These are phyloP conservation scores for Digitonthophagus gazella DNA, from an alignment of 2,888 invertebrate genomes.

Conservation along the genomic window DNA sequence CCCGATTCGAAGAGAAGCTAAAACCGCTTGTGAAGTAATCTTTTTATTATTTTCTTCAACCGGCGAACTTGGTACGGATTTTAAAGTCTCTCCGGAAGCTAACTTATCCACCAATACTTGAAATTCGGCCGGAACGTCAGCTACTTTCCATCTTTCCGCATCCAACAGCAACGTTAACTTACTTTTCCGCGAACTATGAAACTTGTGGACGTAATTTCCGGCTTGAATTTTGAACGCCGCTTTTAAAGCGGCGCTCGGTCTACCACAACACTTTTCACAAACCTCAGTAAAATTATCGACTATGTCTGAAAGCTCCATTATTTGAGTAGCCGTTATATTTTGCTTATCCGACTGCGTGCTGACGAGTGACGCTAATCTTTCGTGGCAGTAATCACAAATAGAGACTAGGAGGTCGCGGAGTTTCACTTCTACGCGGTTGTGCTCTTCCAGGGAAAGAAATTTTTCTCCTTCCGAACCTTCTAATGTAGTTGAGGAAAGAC, in stretches of 20 bases:
- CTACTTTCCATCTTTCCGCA: slow-evolving; percentile 90
- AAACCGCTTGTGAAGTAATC: slow-evolving; percentile 36
- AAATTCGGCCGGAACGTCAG: slow-evolving; percentile 86
- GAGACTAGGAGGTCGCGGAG: slow-evolving; percentile 74
- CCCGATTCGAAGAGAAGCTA: slow-evolving; percentile 39
- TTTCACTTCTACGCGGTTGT: slow-evolving; percentile 66
- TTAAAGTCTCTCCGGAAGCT: slow-evolving; percentile 50
- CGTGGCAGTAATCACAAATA: slow-evolving; percentile 91
- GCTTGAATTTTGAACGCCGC: slow-evolving; percentile 85
- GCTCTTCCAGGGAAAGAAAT: slow-evolving; percentile 68
- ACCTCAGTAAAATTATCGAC: slow-evolving; percentile 77
- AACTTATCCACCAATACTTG: slow-evolving; percentile 76
- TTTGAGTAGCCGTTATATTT: slow-evolving; percentile 72
- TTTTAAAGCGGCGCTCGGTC: slow-evolving; percentile 74
- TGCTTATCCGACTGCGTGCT: slow-evolving; percentile 73
- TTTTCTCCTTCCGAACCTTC: slow-evolving; percentile 59
- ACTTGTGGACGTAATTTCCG: slow-evolving; percentile 84
- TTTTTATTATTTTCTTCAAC: slow-evolving; percentile 38
- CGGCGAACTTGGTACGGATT: slow-evolving; percentile 45
- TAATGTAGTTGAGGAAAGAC: slow-evolving; percentile 46
- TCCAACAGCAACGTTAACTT: slow-evolving; percentile 84
- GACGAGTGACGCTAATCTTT: slow-evolving; percentile 85
- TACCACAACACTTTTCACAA: slow-evolving; percentile 73
- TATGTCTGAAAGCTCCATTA: slow-evolving; percentile 71
- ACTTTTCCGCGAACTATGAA: slow-evolving; percentile 84